Base-by-base conservation (phyloP, 2,797 vertebrate genomes). In the Acrocephalus scirpaceus region DNA sequence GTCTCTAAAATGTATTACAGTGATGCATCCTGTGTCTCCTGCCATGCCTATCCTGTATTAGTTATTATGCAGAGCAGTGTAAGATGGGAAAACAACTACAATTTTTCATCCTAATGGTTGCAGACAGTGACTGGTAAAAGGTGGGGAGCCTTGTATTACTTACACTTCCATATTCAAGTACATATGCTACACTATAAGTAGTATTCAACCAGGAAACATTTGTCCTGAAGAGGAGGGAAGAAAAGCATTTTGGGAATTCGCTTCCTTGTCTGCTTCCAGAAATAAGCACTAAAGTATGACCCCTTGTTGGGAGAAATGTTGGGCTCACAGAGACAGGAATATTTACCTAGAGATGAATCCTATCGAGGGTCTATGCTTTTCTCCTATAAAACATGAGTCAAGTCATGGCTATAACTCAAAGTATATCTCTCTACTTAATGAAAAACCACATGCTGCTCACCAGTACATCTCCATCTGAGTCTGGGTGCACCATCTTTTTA, bases 361-460 rank as follows among this genome's bases (percentile, higher is more conserved):
- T 71, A 16, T 16, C 0, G 1, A 74, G 69, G 47, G 45, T 74
- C 84, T 77, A 1, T 30, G 48, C 32, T 89, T 89, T 79, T 85
- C 65, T 74, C 50, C 57, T 30, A 54, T 58, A 79, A 94, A 91
- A 77, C 88, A 77, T 54, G 81, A 87, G 69, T n/a, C 61, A 45
- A 87, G 48, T 23, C 47, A 70, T 16, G 23, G 16, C 86, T 81
- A 50, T 96, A 96, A 88, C 57, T 96, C 92, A 91, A 71, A 89
- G 61, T 34, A 51, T 36, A 76, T 76, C 84, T 79, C 83, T 74
- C 7, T 58, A 48, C 74, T 89, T 97, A 93, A 95, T 93, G 88
- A 94, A 88, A 83, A 96, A 87, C 81, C 84, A 36, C 86, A 93
- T 77, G 78, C 86, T 93, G 86, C 92, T 94, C 92, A 85, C 86